Base-by-base conservation (phyloP, 2,888 invertebrate species). In the Pseudeuparius sepicola region DNA sequence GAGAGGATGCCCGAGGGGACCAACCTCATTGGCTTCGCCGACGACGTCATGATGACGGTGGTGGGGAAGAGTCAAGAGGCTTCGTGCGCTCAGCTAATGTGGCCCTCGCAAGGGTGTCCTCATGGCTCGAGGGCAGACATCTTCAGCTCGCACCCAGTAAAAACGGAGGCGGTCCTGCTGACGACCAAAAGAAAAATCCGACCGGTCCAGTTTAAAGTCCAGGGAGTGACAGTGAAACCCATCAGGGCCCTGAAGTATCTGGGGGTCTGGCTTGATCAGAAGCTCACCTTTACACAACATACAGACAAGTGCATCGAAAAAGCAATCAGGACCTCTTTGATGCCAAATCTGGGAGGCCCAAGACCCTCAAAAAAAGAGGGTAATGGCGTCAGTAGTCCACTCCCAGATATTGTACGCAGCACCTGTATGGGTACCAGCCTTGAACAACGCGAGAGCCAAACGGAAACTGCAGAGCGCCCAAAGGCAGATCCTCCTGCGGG, bases 291-390 rank as follows among this genome's bases (percentile, higher is more conserved):
- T 16, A 18, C 30, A 7, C 17, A 30, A 10, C 17, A 30, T 11
- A 16, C 17, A 16, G 7, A n/a, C n/a, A n/a, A n/a, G n/a, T n/a
- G n/a, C n/a, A n/a, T n/a, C n/a, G n/a, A n/a, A n/a, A n/a, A n/a
- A n/a, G n/a, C n/a, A 12, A n/a, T n/a, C n/a, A n/a, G n/a, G n/a
- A n/a, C n/a, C n/a, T n/a, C n/a, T n/a, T n/a, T n/a, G n/a, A 29
- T 34, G 29, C 37, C 37, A 2, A 34, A 37, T 11, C 24, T 37
- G n/a, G 34, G 37, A 28, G 34, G 29, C 14, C 37, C 37, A 4
- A 27, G 33, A 23, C 23, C 33, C 11, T 27, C 27, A 2, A 37
- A 37, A 28, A 33, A 33, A 14, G n/a, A 17, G 10, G 16, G 10
- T 34, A 2, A 5, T 37, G 7, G n/a, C 33, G 2, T 18, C 24